Evolutionary conservation across 2,797 vertebrate genomes (phyloP).

Genomic region (Babyrousa celebensis): DNA sequence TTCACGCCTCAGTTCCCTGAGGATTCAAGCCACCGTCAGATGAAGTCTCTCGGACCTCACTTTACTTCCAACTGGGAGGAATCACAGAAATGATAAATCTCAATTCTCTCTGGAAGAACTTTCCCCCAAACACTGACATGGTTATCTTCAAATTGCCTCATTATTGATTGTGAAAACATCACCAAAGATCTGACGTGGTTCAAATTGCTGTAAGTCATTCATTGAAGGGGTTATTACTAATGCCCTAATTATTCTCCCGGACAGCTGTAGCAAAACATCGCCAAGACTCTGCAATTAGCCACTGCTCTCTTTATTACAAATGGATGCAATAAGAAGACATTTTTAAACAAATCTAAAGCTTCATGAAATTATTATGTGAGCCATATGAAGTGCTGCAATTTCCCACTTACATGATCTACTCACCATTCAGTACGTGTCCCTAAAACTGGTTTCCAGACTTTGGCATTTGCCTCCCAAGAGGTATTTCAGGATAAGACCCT

Average conservation of each 20-base stretch:
- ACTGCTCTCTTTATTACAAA: constrained; percentile 69
- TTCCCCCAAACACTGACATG: constrained; percentile 36
- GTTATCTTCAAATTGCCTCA: constrained; percentile 31
- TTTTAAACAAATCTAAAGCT: constrained; percentile 31
- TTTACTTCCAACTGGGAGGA: constrained; percentile 55
- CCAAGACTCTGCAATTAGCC: constrained; percentile 40
- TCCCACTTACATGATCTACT: background rate
- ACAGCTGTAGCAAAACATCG: background rate
- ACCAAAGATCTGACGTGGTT: background rate
- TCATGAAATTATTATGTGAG: background rate
- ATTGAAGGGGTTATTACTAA: constrained; percentile 41
- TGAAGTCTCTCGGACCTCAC: constrained; percentile 52
- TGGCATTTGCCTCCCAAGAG: background rate
- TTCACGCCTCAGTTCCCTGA: background rate
- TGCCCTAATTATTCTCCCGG: constrained; percentile 58
- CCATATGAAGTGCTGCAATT: background rate
- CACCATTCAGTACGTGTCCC: background rate
- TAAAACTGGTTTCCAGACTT: background rate
- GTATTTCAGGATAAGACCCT: background rate
- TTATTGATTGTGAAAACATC: constrained; percentile 35
- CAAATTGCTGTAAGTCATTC: constrained; percentile 6
- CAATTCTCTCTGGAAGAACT: background rate
- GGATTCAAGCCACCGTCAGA: constrained; percentile 1
- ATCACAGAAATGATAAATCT: constrained; percentile 13
- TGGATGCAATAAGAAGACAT: constrained; percentile 72